These are phyloP conservation scores for Gymnocheta viridis DNA, from an alignment of 2,888 invertebrate genomes.

Conservation along the genomic window DNA sequence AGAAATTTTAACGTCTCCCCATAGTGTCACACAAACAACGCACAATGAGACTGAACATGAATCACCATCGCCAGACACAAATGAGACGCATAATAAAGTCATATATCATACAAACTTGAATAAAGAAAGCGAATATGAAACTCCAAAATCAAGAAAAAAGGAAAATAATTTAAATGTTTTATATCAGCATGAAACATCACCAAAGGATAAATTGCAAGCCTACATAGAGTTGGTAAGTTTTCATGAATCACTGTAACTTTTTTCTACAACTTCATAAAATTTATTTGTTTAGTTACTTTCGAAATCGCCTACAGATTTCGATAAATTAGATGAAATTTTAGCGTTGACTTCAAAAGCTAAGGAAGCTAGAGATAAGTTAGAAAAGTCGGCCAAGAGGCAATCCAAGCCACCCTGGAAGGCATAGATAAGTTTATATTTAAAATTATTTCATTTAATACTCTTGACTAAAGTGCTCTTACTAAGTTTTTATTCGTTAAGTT, in stretches of 20 bases:
- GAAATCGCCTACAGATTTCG: conserved; percentile 83
- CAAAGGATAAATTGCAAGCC: conserved; percentile 79
- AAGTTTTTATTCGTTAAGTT: conserved; percentile 7
- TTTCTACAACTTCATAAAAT: not conserved
- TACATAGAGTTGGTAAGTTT: conserved; percentile 79
- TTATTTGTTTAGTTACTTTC: conserved; percentile 82
- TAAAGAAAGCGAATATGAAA: conserved; percentile 73
- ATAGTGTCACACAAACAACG: conserved; percentile 74
- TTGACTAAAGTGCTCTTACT: conserved; percentile 33
- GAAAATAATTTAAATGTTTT: conserved; percentile 74
- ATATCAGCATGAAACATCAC: conserved; percentile 70
- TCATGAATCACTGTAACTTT: not conserved
- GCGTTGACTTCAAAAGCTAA: conserved; percentile 73
- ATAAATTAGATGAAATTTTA: conserved; percentile 79
- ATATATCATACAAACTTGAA: conserved; percentile 19
- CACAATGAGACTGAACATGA: conserved; percentile 71
- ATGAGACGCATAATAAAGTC: conserved; percentile 50
- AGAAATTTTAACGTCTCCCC: conserved; percentile 84
- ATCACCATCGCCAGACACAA: conserved; percentile 73
- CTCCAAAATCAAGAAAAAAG: conserved; percentile 79
- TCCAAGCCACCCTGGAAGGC: conserved; percentile 80
- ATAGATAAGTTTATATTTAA: conserved; percentile 42
- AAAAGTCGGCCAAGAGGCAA: conserved; percentile 71
- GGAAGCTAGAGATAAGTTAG: conserved; percentile 68
- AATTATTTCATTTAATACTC: not conserved